A percentile compares a stretch with the other conserved stretches of the same genome.
Conservation (phyloP, 2,113 vertebrate genomes). For the Brevimyrus niger region DNA sequence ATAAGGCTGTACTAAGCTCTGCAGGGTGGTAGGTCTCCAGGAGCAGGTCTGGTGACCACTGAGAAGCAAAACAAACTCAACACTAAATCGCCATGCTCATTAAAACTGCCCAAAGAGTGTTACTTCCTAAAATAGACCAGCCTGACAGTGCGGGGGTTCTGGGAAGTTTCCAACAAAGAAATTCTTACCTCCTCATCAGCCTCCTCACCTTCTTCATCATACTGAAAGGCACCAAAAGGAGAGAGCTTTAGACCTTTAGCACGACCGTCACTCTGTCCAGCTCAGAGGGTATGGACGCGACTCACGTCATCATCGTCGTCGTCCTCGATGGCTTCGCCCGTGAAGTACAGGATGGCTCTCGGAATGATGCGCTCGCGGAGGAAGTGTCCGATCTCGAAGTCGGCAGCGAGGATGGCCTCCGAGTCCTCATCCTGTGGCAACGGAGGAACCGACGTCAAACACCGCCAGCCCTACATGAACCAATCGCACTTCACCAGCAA, state of each 20-base stretch:
- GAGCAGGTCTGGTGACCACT: neutral
- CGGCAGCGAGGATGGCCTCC: constrained; percentile 87
- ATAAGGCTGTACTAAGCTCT: neutral
- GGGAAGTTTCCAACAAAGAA: neutral
- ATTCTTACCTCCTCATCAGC: constrained; percentile 87
- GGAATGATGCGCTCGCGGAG: constrained; percentile 94
- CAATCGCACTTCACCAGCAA: neutral
- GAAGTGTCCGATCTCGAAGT: constrained; percentile 98
- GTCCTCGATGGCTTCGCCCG: constrained; percentile 96
- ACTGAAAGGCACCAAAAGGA: constrained; percentile 59
- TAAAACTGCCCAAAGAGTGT: neutral
- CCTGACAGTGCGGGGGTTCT: neutral
- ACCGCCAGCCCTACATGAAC: neutral
- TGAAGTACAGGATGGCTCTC: constrained; percentile 93
- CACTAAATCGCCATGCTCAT: neutral
- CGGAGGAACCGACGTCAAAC: neutral
- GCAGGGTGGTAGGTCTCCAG: neutral
- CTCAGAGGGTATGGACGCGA: neutral
- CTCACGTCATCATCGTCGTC: constrained; percentile 85
- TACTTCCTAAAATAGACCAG: neutral
- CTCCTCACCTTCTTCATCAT: constrained; percentile 98
- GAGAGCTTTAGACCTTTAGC: neutral
- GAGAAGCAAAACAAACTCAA: neutral
- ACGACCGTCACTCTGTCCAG: neutral
- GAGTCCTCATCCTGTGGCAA: constrained; percentile 84